Conservation (phyloP, 2,113 vertebrate genomes). For the Anthoscopus minutus region DNA sequence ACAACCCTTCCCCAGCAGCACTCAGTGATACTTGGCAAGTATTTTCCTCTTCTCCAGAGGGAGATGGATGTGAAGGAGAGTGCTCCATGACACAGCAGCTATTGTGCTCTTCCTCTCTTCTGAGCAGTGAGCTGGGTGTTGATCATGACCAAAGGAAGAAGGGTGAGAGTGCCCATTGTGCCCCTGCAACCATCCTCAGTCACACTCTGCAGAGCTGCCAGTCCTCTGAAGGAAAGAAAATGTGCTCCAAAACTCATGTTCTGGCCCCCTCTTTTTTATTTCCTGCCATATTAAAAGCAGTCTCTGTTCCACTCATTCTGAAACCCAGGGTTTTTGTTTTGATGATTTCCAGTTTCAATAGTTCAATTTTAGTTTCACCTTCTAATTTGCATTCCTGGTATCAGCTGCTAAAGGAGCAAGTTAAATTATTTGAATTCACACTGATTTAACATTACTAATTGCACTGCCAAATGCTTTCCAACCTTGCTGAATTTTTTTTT, state of each 20-base stretch:
- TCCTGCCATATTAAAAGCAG: constrained; percentile 35
- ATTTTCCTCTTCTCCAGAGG: not conserved
- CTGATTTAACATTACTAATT: constrained; percentile 60
- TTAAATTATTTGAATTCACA: constrained; percentile 67
- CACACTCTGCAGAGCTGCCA: constrained; percentile 10
- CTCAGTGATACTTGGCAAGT: not conserved
- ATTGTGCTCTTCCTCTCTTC: not conserved
- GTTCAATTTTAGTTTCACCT: constrained; percentile 54
- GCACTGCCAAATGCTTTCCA: constrained; percentile 50
- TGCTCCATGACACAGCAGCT: not conserved
- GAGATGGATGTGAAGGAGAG: not conserved
- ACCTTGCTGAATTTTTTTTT: not conserved
- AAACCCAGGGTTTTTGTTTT: constrained; percentile 48
- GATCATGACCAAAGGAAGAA: not conserved
- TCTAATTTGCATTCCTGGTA: constrained; percentile 58
- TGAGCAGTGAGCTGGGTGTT: not conserved
- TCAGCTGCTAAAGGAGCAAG: constrained; percentile 62
- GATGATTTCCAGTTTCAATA: constrained; percentile 38
- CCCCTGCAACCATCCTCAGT: not conserved
- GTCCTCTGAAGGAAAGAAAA: not conserved
- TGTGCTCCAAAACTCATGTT: constrained; percentile 5
- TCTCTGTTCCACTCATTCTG: constrained; percentile 29
- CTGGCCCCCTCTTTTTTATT: constrained; percentile 24
- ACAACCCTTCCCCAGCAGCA: not conserved
- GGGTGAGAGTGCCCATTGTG: not conserved